Evolutionary conservation across 2,888 invertebrate species (phyloP).

Genomic region (Chelonus formosanus): DNA sequence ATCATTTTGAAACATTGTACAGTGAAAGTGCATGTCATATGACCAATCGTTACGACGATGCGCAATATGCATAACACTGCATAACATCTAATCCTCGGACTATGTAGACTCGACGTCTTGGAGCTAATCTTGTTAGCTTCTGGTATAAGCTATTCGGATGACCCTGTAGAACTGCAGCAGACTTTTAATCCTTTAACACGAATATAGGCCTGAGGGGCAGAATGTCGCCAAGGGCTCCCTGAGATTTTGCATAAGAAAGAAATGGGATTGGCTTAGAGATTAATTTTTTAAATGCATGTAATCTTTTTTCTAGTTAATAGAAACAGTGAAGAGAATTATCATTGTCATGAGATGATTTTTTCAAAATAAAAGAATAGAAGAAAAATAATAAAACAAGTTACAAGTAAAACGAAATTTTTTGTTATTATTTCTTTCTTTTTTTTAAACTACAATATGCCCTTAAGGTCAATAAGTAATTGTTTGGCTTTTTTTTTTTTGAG

Average conservation of each 20-base stretch:
- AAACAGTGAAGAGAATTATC: too few relatives aligned
- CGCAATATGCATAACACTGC: conserved; percentile 48
- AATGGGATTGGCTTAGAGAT: conserved; percentile 53
- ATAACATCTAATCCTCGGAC: conserved; percentile 64
- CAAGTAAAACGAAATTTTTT: too few relatives aligned
- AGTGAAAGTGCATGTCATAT: not conserved
- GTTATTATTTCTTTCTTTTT: too few relatives aligned
- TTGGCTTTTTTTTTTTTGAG: too few relatives aligned
- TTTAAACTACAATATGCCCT: too few relatives aligned
- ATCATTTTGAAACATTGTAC: too few relatives aligned
- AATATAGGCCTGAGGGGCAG: conserved; percentile 27
- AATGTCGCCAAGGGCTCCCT: conserved; percentile 4
- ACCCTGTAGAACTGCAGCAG: conserved; percentile 51
- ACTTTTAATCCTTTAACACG: conserved; percentile 63
- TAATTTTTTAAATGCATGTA: not conserved
- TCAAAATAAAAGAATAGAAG: too few relatives aligned
- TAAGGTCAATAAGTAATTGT: too few relatives aligned
- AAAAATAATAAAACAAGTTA: not conserved
- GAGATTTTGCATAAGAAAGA: conserved; percentile 61
- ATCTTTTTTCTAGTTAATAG: too few relatives aligned
- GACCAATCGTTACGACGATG: not conserved
- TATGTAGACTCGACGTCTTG: conserved; percentile 63
- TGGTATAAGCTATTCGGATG: conserved; percentile 58
- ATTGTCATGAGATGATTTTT: too few relatives aligned
- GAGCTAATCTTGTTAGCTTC: conserved; percentile 64